Percentiles rank a stretch among this genome's conserved stretches.
phyloP scores from a whole-genome alignment of 2,888 invertebrate genomes.

The Anoncus sp. region DNA sequence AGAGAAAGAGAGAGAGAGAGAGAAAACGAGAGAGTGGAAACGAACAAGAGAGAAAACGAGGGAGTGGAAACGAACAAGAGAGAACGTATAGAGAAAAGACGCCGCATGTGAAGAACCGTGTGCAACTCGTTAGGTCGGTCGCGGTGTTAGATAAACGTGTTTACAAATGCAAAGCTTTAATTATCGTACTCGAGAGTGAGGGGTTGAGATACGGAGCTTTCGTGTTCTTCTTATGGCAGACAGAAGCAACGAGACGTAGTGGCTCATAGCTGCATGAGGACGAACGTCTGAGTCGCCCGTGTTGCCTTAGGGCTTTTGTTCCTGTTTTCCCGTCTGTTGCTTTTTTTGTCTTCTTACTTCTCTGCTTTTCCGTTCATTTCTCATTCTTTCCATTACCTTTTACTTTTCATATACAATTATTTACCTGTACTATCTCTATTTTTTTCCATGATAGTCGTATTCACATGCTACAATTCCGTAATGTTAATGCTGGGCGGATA shows the following conservation, averaged over 20 bases:
- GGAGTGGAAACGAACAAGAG: not conserved
- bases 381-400: conserved; percentile 2
- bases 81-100: not conserved
- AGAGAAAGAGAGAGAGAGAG: too few relatives aligned
- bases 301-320: not conserved
- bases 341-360: conserved; percentile 25
- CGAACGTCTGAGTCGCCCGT: conserved; percentile 27
- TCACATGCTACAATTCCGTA: not conserved
- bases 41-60: too few relatives aligned
- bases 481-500: not conserved
- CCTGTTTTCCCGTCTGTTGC: conserved; percentile 43
- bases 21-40: too few relatives aligned
- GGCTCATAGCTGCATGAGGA: not conserved
- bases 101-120: conserved; percentile 59
- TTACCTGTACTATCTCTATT: not conserved
- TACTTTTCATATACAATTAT: conserved; percentile 12
- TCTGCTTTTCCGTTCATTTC: conserved; percentile 22
- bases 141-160: conserved; percentile 67
- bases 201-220: conserved; percentile 6
- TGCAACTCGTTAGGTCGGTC: conserved; percentile 66
- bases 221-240: conserved; percentile 34
- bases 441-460: conserved; percentile 8
- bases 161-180: conserved; percentile 72
- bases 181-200: conserved; percentile 62
- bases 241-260: conserved; percentile 16